Conservation (phyloP, 2,113 vertebrate species). For the Eretmochelys imbricata region DNA sequence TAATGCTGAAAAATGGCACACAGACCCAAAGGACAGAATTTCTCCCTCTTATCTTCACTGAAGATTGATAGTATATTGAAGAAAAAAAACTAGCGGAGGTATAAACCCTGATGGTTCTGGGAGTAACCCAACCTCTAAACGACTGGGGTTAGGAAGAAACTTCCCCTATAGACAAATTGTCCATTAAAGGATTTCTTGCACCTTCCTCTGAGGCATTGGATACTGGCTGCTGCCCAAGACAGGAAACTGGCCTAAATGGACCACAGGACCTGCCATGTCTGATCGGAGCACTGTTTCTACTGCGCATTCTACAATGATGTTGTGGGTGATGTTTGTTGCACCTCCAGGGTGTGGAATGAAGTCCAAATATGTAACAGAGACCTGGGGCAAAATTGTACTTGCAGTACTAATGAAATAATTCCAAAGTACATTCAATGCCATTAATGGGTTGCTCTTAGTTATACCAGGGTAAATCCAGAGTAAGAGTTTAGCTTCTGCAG, state of each 20-base stretch:
- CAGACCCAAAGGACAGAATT: not conserved
- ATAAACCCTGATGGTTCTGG: not conserved
- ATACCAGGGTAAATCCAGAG: not conserved
- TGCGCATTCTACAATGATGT: not conserved
- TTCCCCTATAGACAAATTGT: not conserved
- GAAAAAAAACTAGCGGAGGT: not conserved
- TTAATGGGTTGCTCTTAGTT: slow-evolving; percentile 52
- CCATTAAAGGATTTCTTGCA: not conserved
- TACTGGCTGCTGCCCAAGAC: not conserved
- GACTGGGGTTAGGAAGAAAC: not conserved
- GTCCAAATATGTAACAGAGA: not conserved
- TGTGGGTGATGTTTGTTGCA: not conserved
- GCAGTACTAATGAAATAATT: slow-evolving; percentile 22
- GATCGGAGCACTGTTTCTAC: not conserved
- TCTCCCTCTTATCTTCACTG: not conserved
- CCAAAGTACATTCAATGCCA: slow-evolving; percentile 37
- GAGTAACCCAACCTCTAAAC: not conserved
- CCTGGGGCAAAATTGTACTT: not conserved
- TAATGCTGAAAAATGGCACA: not conserved
- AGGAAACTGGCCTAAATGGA: not conserved
- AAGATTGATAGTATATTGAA: not conserved
- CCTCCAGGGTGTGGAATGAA: not conserved
- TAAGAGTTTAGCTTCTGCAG: slow-evolving; percentile 26
- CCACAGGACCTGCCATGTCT: not conserved
- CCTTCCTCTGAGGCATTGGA: not conserved